Evolutionary conservation across 2,113 vertebrate species (phyloP).

Genomic region (Isichthys henryi): DNA sequence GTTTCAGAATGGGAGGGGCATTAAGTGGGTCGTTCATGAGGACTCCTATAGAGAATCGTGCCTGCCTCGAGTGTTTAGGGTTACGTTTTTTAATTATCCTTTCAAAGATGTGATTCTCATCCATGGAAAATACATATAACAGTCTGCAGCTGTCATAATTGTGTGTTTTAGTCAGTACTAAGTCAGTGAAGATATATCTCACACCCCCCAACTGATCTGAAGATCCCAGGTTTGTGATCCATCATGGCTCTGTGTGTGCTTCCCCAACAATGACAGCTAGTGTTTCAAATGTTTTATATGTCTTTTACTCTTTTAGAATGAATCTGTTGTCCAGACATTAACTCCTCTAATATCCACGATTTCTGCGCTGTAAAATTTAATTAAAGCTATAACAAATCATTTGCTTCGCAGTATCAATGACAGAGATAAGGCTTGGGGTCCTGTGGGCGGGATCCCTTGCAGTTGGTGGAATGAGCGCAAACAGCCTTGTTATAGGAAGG

Average conservation of each 20-base stretch:
- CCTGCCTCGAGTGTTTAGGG: background rate
- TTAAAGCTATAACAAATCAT: background rate
- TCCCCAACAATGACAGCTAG: background rate
- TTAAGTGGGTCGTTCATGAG: background rate
- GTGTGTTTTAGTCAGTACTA: background rate
- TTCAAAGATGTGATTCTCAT: background rate
- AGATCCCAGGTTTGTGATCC: background rate
- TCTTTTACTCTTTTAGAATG: background rate
- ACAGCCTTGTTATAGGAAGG: background rate
- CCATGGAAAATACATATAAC: background rate
- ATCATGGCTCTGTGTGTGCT: background rate
- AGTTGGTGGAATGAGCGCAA: background rate
- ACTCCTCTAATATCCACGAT: background rate
- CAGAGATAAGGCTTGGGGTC: background rate
- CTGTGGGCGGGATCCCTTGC: background rate
- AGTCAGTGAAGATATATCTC: background rate
- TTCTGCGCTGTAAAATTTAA: background rate
- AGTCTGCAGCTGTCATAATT: background rate
- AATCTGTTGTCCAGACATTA: background rate
- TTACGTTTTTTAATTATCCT: background rate
- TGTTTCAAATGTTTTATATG: background rate
- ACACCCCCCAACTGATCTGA: background rate
- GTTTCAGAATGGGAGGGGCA: background rate
- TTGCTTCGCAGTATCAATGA: background rate
- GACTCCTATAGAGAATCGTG: background rate